These are phyloP conservation scores for Bos javanicus DNA, from an alignment of 2,113 vertebrate genomes.

Conservation along the genomic window DNA sequence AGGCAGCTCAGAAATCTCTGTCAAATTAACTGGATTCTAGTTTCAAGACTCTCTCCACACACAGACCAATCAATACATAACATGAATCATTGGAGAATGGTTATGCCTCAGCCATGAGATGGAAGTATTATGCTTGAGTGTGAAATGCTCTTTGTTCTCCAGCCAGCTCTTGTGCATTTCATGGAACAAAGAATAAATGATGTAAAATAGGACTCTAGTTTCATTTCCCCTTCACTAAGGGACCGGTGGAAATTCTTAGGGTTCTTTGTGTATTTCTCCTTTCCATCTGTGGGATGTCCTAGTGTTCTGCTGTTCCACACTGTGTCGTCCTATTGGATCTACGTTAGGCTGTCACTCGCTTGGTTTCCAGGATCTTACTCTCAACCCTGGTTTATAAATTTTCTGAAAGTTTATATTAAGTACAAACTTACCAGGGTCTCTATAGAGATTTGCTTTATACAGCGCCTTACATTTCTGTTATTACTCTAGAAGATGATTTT, in stretches of 20 bases:
- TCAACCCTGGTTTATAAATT: not conserved
- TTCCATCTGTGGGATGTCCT: not conserved
- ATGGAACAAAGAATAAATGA: not conserved
- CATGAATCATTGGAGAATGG: not conserved
- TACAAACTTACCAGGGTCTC: not conserved
- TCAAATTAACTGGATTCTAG: not conserved
- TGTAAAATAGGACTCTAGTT: not conserved
- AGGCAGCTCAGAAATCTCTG: not conserved
- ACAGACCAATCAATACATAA: not conserved
- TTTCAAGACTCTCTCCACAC: not conserved
- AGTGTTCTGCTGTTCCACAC: not conserved
- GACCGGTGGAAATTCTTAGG: too few relatives aligned
- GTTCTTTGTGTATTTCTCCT: not conserved
- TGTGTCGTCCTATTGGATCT: not conserved
- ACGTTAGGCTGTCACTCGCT: not conserved
- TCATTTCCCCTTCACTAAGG: not conserved
- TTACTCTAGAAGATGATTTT: not conserved
- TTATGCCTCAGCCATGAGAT: not conserved
- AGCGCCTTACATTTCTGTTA: not conserved
- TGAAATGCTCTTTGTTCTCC: not conserved
- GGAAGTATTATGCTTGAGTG: not conserved
- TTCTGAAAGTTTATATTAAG: not conserved
- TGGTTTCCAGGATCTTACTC: not conserved
- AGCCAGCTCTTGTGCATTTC: not conserved
- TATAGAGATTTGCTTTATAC: not conserved